These are phyloP conservation scores for Aphidius gifuensis DNA, from an alignment of 1,140 invertebrate species.

Conservation along the genomic window DNA sequence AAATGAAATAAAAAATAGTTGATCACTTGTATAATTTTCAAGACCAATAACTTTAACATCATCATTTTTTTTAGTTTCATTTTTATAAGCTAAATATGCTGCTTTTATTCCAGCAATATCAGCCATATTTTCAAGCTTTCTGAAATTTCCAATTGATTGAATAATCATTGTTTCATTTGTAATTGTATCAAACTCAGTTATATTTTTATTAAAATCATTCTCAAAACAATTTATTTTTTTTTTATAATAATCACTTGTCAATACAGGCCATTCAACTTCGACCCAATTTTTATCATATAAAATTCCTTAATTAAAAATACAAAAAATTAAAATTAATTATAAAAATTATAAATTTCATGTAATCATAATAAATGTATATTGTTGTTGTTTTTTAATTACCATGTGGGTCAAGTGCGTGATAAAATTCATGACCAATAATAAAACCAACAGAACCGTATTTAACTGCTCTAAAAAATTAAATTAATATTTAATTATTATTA, in stretches of 20 bases:
- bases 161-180: not conserved
- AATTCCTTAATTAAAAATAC: not conserved
- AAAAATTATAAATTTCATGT: not conserved
- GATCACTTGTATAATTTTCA: not conserved
- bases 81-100: not conserved
- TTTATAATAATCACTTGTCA: not conserved
- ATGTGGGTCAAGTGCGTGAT: not conserved
- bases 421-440: constrained; percentile 5
- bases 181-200: not conserved
- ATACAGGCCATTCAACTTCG: not conserved
- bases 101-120: not conserved
- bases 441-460: constrained; percentile 4
- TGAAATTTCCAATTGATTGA: not conserved
- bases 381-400: not conserved
- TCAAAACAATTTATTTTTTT: not conserved
- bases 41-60: not conserved
- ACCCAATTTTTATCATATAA: constrained; percentile 7
- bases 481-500: not conserved
- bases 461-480: not conserved
- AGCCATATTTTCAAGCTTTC: not conserved
- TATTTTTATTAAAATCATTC: constrained; percentile 1
- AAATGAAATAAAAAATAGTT: constrained; percentile 8
- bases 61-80: not conserved
- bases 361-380: not conserved
- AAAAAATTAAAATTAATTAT: not conserved